These are phyloP conservation scores for Agapostemon virescens DNA, from an alignment of 2,888 invertebrate species.

Conservation along the genomic window DNA sequence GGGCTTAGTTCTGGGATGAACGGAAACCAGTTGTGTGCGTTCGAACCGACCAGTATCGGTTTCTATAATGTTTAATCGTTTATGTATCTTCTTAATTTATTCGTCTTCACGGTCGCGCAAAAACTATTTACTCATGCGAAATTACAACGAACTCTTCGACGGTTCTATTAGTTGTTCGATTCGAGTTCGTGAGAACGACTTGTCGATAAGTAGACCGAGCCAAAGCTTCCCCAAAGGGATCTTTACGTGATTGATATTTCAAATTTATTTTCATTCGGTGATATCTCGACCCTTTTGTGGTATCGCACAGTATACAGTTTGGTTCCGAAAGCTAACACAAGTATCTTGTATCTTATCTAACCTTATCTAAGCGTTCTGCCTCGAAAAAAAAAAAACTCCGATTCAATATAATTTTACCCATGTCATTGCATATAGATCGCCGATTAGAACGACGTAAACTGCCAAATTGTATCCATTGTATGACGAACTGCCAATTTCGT, in stretches of 20 bases:
- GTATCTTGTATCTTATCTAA: neutral
- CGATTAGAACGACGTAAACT: neutral
- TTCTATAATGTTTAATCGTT: neutral
- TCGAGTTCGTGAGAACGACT: neutral
- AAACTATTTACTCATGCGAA: neutral
- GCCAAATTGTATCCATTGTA: conserved; percentile 24
- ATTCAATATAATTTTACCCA: neutral
- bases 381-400: neutral
- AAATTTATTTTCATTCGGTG: neutral
- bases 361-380: neutral
- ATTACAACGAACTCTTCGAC: neutral
- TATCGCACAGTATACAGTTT: neutral
- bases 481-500: conserved; percentile 51
- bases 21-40: neutral
- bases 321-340: neutral
- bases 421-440: neutral
- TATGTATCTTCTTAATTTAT: neutral
- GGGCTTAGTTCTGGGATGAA: conserved; percentile 19
- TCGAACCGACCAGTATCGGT: neutral
- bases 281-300: neutral
- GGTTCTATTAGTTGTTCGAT: neutral
- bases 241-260: neutral
- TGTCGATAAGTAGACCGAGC: neutral
- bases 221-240: neutral
- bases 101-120: neutral